Evolutionary conservation across 2,797 vertebrate genomes (phyloP).

Genomic region (Myripristis murdjan): DNA sequence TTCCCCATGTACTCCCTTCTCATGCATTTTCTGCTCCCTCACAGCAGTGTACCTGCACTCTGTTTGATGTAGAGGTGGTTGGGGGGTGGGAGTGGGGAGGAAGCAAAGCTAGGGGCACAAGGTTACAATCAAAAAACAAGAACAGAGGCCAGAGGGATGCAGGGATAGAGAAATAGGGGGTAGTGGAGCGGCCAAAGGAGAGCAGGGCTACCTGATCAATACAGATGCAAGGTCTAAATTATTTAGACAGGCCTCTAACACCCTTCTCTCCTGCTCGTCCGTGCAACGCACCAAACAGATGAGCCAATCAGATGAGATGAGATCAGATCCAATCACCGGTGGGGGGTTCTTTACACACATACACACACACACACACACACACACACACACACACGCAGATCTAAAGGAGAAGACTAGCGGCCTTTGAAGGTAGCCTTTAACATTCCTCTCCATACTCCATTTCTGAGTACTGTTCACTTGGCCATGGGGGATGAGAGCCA

Average conservation of each 20-base stretch:
- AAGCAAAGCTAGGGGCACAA: conserved; percentile 63
- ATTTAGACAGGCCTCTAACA: conserved; percentile 81
- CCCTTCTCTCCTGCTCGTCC: conserved; percentile 52
- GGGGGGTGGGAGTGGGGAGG: conserved; percentile 32
- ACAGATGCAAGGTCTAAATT: conserved; percentile 85
- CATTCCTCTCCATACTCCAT: conserved; percentile 84
- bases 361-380: conserved; percentile 7
- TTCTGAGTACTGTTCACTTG: conserved; percentile 69
- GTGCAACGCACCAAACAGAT: conserved; percentile 70
- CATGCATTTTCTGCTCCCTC: conserved; percentile 63
- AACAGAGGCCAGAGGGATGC: conserved; percentile 33
- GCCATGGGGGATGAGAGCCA: conserved; percentile 63
- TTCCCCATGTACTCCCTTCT: conserved; percentile 54
- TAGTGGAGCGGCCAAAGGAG: conserved; percentile 63
- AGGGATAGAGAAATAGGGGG: conserved; percentile 56
- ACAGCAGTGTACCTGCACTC: conserved; percentile 56
- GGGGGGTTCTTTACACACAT: conserved; percentile 59
- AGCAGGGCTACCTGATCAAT: conserved; percentile 79
- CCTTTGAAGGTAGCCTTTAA: conserved; percentile 87
- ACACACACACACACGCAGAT: conserved; percentile 51
- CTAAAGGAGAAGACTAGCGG: conserved; percentile 58
- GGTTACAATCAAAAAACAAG: conserved; percentile 69
- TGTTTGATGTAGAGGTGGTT: conserved; percentile 66
- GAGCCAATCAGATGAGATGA: conserved; percentile 76
- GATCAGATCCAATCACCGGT: conserved; percentile 81